Evolutionary conservation across 2,888 invertebrate genomes (phyloP).

Genomic region (Spatulosminthurus flaviceps): DNA sequence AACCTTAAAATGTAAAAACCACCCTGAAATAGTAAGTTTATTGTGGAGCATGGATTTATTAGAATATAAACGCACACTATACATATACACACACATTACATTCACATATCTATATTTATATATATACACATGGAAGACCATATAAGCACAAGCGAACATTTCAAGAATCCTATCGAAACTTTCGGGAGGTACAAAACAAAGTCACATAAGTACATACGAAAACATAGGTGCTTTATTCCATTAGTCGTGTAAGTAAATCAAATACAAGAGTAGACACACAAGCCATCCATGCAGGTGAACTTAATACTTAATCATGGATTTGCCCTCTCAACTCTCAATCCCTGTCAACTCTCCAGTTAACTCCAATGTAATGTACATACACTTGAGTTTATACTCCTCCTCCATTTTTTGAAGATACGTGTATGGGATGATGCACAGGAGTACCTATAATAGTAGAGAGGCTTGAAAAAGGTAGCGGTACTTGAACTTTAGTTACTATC

Average conservation of each 20-base stretch:
- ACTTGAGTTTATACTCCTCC: no score
- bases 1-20: constrained; percentile 4
- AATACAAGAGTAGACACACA: no score
- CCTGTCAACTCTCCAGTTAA: neutral
- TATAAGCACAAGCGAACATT: neutral
- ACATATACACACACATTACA: no score
- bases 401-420: no score
- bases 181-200: neutral
- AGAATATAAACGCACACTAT: no score
- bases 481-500: neutral
- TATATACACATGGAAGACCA: no score
- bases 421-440: no score
- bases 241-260: constrained; percentile 11
- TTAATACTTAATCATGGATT: constrained; percentile 18
- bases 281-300: constrained; percentile 15
- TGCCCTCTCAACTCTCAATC: constrained; percentile 14
- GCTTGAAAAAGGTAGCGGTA: neutral
- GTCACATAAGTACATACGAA: no score
- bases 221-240: constrained; percentile 12
- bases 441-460: neutral
- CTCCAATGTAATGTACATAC: no score
- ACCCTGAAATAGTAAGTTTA: neutral
- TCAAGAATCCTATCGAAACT: neutral
- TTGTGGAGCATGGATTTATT: constrained; percentile 6
- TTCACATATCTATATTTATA: no score